Evolutionary conservation across 2,797 vertebrate genomes (phyloP), one percentile per base, ranked within the genome.

Genomic region (Trachurus trachurus): DNA sequence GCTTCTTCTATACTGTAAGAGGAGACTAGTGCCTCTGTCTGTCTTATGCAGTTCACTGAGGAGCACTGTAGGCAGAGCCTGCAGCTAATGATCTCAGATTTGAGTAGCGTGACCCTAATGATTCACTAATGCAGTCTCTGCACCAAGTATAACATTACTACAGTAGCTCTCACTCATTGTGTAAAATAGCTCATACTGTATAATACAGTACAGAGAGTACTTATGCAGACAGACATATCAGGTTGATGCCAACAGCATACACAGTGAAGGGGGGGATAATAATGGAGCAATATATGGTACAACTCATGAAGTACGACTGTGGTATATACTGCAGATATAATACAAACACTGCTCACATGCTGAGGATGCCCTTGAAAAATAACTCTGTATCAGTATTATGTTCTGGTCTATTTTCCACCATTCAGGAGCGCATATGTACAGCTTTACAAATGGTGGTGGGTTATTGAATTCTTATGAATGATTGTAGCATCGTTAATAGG

Each of bases 51-150:
- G 64, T 74, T 71, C 75, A 81, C 57, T 70, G 42, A 66, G 64
- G 62, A 75, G 34, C 58, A 72, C 80, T 61, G 61, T 37, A 67
- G 81, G 66, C 67, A 69, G 71, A 77, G 74, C 85, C 66, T 85
- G 66, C 71, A 76, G 85, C 87, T 90, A 83, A 89, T 85, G 75
- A 90, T 75, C 74, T 77, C 73, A 84, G 53, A 85, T 86, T 71
- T 85, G 76, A 89, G 76, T 76, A 85, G 42, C 80, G 57, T 82
- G 84, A 87, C 75, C 83, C 73, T 82, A 86, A 87, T 82, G 83
- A 88, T 85, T 78, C 76, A 66, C 83, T 83, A 86, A 92, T 89
- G 80, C 81, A 89, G 84, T 89, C 78, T 70, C 64, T 74, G 78
- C 77, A 64, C 71, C 15, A 69, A 71, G 81, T 89, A 88, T 89